Evolutionary conservation across 2,797 vertebrate species (phyloP), one percentile per base, ranked within the genome.

Genomic region (Rhyacichthys aspro): DNA sequence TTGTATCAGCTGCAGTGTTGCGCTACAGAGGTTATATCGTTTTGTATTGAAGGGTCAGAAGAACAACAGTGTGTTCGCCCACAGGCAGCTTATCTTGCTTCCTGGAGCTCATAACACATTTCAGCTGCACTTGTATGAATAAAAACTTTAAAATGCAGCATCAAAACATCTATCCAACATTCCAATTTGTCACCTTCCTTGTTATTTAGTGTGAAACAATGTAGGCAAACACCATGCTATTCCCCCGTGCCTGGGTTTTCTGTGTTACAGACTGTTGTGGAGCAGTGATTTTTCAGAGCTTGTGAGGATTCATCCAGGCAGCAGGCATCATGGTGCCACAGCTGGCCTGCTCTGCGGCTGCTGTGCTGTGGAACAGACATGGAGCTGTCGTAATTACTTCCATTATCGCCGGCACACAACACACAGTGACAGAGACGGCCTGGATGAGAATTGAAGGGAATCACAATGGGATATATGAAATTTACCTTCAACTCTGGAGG

Each of bases 331-430:
- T 59, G 52, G 72, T 59, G 70, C 62, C 70, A 65, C 69, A 76
- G 62, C 55, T 78, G 48, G 57, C 67, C 63, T 39, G 56, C 17
- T 63, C 57, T 55, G 49, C 67, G 56, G 42, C 62, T 38, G 74
- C 81, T 83, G 60, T 74, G 80, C 73, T 70, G 70, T 41, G 50
- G 63, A 81, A 70, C 63, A 79, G 62, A 84, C 72, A 76, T 68
- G 72, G 73, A 84, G 83, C 79, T 77, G 73, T 75, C 63, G 61
- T 88, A 88, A 90, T 91, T 88, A 82, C 77, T 90, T 86, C 83
- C 76, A 89, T 91, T 89, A 86, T 85, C 83, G 70, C 70, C 53
- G 61, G 64, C 74, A 77, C 80, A 72, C 79, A 86, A 82, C 69
- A 72, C 76, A 76, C 70, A 59, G 64, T 42, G 50, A 63, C 57